Conservation (phyloP, 2,113 vertebrate species). For the Cepphus grylle region DNA sequence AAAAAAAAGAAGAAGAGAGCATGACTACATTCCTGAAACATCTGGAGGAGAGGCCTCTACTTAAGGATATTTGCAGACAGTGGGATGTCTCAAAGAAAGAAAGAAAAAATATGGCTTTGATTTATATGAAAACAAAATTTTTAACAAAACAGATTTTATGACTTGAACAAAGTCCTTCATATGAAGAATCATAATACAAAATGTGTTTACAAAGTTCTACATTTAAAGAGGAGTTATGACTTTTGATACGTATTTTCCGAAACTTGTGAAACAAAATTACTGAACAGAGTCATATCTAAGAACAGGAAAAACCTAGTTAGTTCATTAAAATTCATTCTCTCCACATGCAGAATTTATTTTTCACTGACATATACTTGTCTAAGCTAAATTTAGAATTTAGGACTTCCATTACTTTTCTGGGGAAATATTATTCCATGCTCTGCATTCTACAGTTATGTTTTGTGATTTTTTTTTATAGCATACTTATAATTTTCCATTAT, state of each 20-base stretch:
- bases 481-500: not conserved
- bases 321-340: not conserved
- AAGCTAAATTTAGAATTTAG: not conserved
- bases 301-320: not conserved
- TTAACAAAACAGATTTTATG: not conserved
- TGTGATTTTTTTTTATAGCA: not conserved
- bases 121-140: conserved; percentile 29
- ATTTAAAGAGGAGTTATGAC: not conserved
- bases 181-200: not conserved
- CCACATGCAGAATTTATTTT: not conserved
- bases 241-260: not conserved
- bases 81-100: conserved; percentile 40
- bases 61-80: conserved; percentile 37
- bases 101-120: conserved; percentile 24
- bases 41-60: conserved; percentile 50
- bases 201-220: not conserved
- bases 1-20: not conserved
- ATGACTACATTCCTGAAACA: conserved; percentile 64
- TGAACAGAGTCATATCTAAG: not conserved
- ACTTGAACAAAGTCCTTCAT: not conserved
- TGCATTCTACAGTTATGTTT: not conserved
- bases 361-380: not conserved
- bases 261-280: not conserved
- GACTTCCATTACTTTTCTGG: not conserved
- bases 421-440: not conserved